These are phyloP conservation scores for Serripes groenlandicus DNA, from an alignment of 2,888 invertebrate genomes.

Conservation along the genomic window DNA sequence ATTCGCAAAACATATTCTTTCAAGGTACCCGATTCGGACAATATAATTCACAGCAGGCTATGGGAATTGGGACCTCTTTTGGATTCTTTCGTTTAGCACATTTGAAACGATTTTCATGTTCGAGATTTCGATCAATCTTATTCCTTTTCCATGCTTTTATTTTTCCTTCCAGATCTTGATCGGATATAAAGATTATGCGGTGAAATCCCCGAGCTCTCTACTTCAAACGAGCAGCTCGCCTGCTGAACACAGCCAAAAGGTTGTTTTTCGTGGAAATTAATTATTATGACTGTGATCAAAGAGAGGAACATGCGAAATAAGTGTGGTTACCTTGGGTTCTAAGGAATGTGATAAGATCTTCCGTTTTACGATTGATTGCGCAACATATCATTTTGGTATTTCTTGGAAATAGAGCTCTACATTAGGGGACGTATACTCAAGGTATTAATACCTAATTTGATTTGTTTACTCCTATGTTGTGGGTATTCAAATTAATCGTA, in stretches of 20 bases:
- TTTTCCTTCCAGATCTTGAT: conserved; percentile 10
- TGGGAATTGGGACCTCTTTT: background rate
- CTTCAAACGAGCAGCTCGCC: conserved; percentile 14
- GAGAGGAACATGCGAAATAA: conserved; percentile 10
- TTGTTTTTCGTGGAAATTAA: conserved; percentile 31
- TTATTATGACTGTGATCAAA: conserved; percentile 25
- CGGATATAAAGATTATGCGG: conserved; percentile 6
- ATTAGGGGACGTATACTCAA: no score
- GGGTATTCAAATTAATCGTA: no score
- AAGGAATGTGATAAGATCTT: background rate
- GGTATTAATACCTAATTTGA: no score
- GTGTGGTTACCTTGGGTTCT: background rate
- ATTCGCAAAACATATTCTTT: conserved; percentile 1
- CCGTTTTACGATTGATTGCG: background rate
- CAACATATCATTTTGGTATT: no score
- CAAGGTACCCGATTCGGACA: conserved; percentile 14
- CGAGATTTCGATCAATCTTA: conserved; percentile 12
- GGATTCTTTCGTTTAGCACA: background rate
- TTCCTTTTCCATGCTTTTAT: conserved; percentile 18
- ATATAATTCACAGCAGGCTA: conserved; percentile 12
- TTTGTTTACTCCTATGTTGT: no score
- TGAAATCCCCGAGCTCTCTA: conserved; percentile 2
- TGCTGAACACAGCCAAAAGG: conserved; percentile 6
- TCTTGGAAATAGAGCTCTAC: no score
- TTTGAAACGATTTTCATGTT: conserved; percentile 13